Base-by-base conservation (phyloP, 2,888 invertebrate genomes). In the Rhorus exstirpatorius region DNA sequence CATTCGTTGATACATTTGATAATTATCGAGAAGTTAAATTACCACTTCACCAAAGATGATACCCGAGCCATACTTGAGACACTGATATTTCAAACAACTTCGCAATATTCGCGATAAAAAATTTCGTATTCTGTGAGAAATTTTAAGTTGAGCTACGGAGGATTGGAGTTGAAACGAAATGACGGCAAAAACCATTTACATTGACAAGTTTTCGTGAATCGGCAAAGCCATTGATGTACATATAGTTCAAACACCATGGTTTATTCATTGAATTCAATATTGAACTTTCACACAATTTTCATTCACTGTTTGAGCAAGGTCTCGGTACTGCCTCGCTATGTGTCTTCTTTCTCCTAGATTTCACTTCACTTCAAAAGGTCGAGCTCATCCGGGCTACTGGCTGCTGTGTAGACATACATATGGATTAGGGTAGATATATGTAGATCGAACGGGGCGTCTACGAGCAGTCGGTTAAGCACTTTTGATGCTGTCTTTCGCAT, bases 211-310 rank as follows among this genome's bases (percentile, higher is more conserved):
- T 65, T 65, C 31, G 21, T 38, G 21, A 72, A 49, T 8, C 21
- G 31, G 17, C 61, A 60, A 74, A 63, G 24, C 17, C 51, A 51
- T 74, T 63, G 74, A 63, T 10, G 60, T 60, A 2, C 24, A 17
- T 49, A 17, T 49, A 51, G 60, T 44, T 63, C 12, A 65, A 44
- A 17, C 26, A 46, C 14, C 41, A 63, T 65, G 55, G 55, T 31
- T 75, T 75, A 75, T 75, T 75, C 75, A 81, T 76, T 26, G 70
- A 70, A 76, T 76, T 70, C 70, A 76, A 81, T 70, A 80, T 80
- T 76, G 70, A 70, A 65, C 60, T 79, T 79, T 74, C 41, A 55
- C 67, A 21, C 53, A 31, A 65, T 75, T 65, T 75, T 75, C 75
- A 55, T 41, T 55, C 75, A 51, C 55, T 53, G 65, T 75, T 75